phyloP scores from a whole-genome alignment of 2,113 vertebrate species.

The Phalacrocorax pelagicus region DNA sequence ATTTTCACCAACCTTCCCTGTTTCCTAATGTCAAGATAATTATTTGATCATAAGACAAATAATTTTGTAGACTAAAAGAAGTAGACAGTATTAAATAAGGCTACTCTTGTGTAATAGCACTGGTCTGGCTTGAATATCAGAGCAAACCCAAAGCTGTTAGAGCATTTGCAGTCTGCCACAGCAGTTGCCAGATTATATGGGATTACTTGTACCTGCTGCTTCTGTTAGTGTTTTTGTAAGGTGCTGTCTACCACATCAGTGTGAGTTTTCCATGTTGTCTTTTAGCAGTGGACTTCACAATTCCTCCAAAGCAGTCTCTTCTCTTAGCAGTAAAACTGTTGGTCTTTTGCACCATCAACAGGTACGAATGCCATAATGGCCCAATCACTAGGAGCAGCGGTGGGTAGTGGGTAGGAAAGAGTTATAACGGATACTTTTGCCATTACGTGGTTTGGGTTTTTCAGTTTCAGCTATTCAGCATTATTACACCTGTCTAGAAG shows the following conservation, averaged over 20 bases:
- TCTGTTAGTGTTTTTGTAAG: not conserved
- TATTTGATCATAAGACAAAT: not conserved
- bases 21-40: not conserved
- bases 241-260: not conserved
- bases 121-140: not conserved
- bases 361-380: not conserved
- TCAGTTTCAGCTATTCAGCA: not conserved
- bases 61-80: not conserved
- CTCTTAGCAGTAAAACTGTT: not conserved
- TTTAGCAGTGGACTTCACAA: not conserved
- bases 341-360: not conserved
- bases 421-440: not conserved
- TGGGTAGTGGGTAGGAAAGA: not conserved
- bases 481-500: not conserved
- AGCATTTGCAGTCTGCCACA: not conserved
- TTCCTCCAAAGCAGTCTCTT: not conserved
- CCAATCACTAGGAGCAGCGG: not conserved
- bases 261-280: not conserved
- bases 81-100: not conserved
- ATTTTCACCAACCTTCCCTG: not conserved
- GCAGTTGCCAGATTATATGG: not conserved
- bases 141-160: not conserved
- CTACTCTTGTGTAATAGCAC: not conserved
- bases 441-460: not conserved
- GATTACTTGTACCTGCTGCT: not conserved